A percentile compares a stretch with the other conserved stretches of the same genome.
These are phyloP conservation scores for Malacosoma neustria DNA, from an alignment of 2,888 invertebrate species.

Conservation along the genomic window DNA sequence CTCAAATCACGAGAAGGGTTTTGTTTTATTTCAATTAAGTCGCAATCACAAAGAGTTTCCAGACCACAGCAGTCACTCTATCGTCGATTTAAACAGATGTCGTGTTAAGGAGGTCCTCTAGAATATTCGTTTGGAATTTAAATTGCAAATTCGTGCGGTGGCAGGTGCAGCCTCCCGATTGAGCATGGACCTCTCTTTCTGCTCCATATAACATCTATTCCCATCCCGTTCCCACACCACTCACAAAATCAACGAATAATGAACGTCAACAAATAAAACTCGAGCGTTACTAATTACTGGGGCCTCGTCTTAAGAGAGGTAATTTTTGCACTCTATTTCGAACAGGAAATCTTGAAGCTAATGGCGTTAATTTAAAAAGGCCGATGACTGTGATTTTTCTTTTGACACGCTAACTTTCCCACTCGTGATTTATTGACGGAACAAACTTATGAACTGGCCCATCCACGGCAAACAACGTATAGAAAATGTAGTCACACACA, in stretches of 20 bases:
- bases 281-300: conserved; percentile 74
- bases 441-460: no score
- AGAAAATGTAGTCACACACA: conserved; percentile 56
- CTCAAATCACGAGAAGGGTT: conserved; percentile 44
- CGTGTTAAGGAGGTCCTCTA: conserved; percentile 74
- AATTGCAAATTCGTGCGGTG: conserved; percentile 72
- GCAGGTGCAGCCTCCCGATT: conserved; percentile 66
- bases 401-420: conserved; percentile 41
- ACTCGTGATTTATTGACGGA: conserved; percentile 65
- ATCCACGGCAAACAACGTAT: conserved; percentile 24
- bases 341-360: conserved; percentile 68
- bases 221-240: conserved; percentile 37
- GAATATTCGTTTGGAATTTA: conserved; percentile 71
- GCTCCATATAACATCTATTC: conserved; percentile 27
- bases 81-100: conserved; percentile 73
- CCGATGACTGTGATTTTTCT: conserved; percentile 70
- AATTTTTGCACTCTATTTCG: conserved; percentile 70
- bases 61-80: conserved; percentile 62
- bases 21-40: conserved; percentile 70
- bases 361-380: conserved; percentile 73
- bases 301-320: conserved; percentile 61
- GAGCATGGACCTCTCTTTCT: conserved; percentile 44
- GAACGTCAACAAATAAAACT: conserved; percentile 75
- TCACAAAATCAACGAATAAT: conserved; percentile 67
- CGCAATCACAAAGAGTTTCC: conserved; percentile 61